Evolutionary conservation across 2,113 vertebrate species (phyloP).

Genomic region (Leptodactylus fuscus): DNA sequence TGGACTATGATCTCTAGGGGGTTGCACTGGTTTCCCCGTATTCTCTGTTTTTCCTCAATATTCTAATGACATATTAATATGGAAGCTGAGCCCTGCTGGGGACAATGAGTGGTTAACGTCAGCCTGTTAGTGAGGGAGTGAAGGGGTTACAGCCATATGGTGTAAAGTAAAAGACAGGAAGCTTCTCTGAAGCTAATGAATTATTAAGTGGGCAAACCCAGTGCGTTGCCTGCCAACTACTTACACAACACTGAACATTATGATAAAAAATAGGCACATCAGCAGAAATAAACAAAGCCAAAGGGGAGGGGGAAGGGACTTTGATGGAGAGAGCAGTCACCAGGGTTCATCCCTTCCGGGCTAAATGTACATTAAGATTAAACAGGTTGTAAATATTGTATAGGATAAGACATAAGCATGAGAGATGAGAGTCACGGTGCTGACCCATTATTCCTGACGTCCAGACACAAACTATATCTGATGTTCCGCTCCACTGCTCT

Average conservation of each 20-base stretch:
- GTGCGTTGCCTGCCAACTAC: slow-evolving; percentile 1
- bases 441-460: background rate
- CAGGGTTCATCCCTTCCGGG: background rate
- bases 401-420: background rate
- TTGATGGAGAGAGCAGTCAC: slow-evolving; percentile 20
- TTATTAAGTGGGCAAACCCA: slow-evolving; percentile 32
- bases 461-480: background rate
- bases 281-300: slow-evolving; percentile 26
- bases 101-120: background rate
- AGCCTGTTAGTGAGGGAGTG: background rate
- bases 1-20: too few relatives aligned
- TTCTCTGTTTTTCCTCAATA: too few relatives aligned
- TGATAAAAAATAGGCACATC: slow-evolving; percentile 6
- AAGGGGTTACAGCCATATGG: slow-evolving; percentile 26
- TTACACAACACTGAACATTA: slow-evolving; percentile 37
- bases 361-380: slow-evolving; percentile 16
- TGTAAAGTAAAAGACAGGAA: slow-evolving; percentile 3
- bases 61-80: too few relatives aligned
- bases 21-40: too few relatives aligned
- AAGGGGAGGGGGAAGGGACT: background rate
- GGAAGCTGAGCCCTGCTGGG: too few relatives aligned
- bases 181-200: slow-evolving; percentile 18
- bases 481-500: background rate
- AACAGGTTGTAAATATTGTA: slow-evolving; percentile 14
- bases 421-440: background rate